Conservation (phyloP, 2,797 vertebrate genomes). For the Phoebastria nigripes region DNA sequence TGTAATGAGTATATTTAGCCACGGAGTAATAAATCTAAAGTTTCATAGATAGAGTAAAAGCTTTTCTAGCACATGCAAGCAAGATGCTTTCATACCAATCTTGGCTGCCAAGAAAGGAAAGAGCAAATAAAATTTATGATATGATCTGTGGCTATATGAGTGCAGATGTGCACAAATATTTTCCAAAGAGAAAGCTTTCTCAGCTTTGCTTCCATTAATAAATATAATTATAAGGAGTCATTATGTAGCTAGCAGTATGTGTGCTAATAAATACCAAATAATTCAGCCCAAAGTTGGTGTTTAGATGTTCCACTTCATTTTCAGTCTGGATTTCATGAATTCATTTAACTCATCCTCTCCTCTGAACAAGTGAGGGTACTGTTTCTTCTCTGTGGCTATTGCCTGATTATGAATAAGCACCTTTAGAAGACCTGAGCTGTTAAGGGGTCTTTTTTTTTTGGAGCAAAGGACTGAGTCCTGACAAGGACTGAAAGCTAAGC, state of each 20-base stretch:
- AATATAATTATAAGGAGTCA: neutral
- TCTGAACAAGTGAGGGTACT: neutral
- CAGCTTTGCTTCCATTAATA: neutral
- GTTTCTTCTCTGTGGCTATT: neutral
- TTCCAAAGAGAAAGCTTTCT: neutral
- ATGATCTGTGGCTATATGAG: neutral
- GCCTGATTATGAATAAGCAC: neutral
- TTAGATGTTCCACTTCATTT: neutral
- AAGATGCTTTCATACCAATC: neutral
- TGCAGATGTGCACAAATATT: neutral
- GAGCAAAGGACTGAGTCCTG: neutral
- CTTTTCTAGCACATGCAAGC: neutral
- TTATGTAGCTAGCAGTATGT: neutral
- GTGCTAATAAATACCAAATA: neutral
- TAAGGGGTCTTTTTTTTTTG: neutral
- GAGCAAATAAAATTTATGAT: slow-evolving; percentile 7
- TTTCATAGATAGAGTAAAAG: slow-evolving; percentile 10
- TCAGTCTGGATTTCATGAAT: neutral
- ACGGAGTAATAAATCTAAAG: slow-evolving; percentile 12
- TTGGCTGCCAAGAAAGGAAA: slow-evolving; percentile 26
- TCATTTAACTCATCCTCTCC: neutral
- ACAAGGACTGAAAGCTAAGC: neutral
- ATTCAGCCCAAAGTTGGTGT: neutral
- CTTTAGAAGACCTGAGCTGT: neutral
- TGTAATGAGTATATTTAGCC: neutral